Evolutionary conservation across 2,113 vertebrate genomes (phyloP), one percentile per base, ranked within the genome.

Genomic region (Oryzias curvinotus): DNA sequence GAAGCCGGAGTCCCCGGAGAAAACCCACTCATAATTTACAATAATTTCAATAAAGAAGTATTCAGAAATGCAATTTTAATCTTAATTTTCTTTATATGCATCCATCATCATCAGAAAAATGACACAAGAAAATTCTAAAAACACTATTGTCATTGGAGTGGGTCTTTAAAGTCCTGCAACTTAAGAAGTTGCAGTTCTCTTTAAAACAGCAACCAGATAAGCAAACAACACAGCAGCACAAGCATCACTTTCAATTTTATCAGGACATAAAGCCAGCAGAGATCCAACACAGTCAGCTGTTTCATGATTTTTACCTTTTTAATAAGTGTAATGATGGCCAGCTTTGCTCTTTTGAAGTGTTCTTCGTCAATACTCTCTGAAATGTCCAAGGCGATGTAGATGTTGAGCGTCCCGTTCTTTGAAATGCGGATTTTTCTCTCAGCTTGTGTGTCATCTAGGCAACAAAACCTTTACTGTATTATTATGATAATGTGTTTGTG

Each of bases 361-460:
- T 23, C 0, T 4, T 83, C 1, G 0, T 17, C 1, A 1, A 93
- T 88, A 68, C 92, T 93, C 21, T 78, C 80, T 45, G 92, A 93
- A 57, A 89, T 82, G 61, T 93, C 92, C 49, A 93, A 57, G 14
- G 71, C 90, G 3, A 93, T 92, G 18, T 89, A 93, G 53, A 93
- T 91, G 57, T 92, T 86, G 0, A 93, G 87, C 3, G 64, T 87
- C 26, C 87, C 89, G 23, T 61, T 61, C 44, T 73, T 78, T 1
- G 73, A 45, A 14, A 92, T 44, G 7, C 15, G 41, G 17, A 93
- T 81, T 47, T 0, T 82, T 48, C 82, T 90, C 5, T 52, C 85
- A 2, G 15, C 4, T 48, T 85, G 82, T 26, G 41, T 82, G 13
- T 73, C 58, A 6, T 52, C 91, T 93, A 53, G 77, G 60, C 7